Evolutionary conservation across 2,113 vertebrate species (phyloP), one percentile per base, ranked within the genome.

Genomic region (Montifringilla adamsi): DNA sequence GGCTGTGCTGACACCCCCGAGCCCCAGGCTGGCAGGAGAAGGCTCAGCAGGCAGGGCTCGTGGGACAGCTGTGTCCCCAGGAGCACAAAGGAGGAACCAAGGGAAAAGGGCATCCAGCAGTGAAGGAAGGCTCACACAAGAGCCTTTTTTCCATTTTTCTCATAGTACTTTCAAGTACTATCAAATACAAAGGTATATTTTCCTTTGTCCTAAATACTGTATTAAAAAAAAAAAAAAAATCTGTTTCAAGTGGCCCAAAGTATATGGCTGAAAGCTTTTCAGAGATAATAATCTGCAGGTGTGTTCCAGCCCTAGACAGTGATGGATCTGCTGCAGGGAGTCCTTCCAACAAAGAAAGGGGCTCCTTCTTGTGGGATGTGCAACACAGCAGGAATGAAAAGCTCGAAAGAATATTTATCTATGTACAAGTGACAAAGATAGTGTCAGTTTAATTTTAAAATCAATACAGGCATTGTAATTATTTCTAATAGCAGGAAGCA

Each of bases 1-100:
- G 7, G 17, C 39, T n/a, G 28, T 35, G 30, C 30, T 6, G 13
- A 9, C 5, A 3, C 5, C 19, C 0, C n/a, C 22, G 0, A 66
- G 58, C 21, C 17, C 50, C 18, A 17, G 63, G 0, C 2, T 0
- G 1, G 66, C 64, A 53, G 60, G 22, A 62, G 31, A 4, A 43
- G 37, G 37, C 27, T 77, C 6, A 0, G 17, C 77, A 37, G 80
- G 33, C 44, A 76, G 46, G 46, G 44, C 56, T 33, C 5, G 2
- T 4, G 39, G 39, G 14, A 74, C 7, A 69, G 20, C 50, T 31
- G 24, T 6, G n/a, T 66, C 13, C 79, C 30, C 17, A 13, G 1
- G 20, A 39, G 59, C 56, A 64, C 15, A 50, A 55, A 22, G 31
- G 31, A 76, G n/a, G 22, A 56, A 31, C 21, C 0, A 1, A 68